These are phyloP conservation scores for Eupsilia transversa DNA, from an alignment of 2,888 invertebrate species.

Conservation along the genomic window DNA sequence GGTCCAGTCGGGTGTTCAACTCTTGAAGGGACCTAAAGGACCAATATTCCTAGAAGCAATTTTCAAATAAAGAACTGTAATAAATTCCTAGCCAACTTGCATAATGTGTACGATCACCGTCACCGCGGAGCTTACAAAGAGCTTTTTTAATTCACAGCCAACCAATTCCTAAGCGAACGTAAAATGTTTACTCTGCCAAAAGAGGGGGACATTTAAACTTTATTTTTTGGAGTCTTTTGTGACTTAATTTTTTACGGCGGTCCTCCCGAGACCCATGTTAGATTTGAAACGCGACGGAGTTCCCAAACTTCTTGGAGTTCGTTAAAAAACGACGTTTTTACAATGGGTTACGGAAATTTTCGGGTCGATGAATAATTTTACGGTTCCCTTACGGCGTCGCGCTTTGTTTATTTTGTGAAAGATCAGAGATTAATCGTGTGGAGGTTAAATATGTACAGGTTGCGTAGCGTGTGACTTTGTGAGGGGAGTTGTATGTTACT, in stretches of 20 bases:
- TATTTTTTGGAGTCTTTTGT: slow-evolving; percentile 84
- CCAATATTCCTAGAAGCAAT: not conserved
- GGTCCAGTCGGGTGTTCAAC: not conserved
- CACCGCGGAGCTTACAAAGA: slow-evolving; percentile 69
- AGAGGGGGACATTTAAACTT: slow-evolving; percentile 85
- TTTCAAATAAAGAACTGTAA: not conserved
- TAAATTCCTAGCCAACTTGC: slow-evolving; percentile 34
- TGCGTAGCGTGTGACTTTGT: slow-evolving; percentile 22
- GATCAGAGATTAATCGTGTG: slow-evolving; percentile 67
- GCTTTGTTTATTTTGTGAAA: slow-evolving; percentile 71
- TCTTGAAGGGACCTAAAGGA: not conserved
- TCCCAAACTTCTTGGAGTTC: slow-evolving; percentile 85
- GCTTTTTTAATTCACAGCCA: slow-evolving; percentile 79
- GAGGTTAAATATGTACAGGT: slow-evolving; percentile 45
- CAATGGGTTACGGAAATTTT: slow-evolving; percentile 87
- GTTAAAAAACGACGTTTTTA: slow-evolving; percentile 87
- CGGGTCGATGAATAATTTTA: slow-evolving; percentile 85
- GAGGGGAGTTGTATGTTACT: slow-evolving; percentile 25
- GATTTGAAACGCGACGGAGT: slow-evolving; percentile 86
- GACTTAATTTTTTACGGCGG: slow-evolving; percentile 88
- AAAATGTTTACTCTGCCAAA: slow-evolving; percentile 87
- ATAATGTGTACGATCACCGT: slow-evolving; percentile 69
- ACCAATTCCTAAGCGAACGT: slow-evolving; percentile 82
- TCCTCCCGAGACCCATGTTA: slow-evolving; percentile 86
- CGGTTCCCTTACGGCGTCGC: slow-evolving; percentile 73